Conservation (phyloP, 2,888 invertebrate genomes). For the Diarsia mendica region DNA sequence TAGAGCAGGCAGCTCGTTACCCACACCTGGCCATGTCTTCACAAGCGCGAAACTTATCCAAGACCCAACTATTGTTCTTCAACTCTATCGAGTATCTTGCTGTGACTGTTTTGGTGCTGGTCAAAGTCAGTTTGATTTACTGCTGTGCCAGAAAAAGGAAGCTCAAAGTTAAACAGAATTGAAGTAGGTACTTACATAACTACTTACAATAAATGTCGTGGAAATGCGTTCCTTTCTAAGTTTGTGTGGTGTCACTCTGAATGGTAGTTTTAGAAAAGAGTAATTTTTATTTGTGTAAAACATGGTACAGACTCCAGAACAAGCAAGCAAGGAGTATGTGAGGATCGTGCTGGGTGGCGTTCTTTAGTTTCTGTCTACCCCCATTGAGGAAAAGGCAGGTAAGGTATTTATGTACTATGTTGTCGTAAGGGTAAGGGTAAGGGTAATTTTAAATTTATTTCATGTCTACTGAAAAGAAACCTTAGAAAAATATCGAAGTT, state of each 20-base stretch:
- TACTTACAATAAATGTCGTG: background rate
- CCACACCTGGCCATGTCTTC: constrained; percentile 71
- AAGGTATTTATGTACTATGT: too few relatives aligned
- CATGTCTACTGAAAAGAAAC: background rate
- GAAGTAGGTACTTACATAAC: background rate
- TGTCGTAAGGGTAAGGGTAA: too few relatives aligned
- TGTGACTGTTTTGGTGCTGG: constrained; percentile 21
- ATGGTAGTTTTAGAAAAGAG: background rate
- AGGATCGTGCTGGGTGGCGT: background rate
- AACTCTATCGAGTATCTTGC: constrained; percentile 64
- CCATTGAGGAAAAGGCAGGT: background rate
- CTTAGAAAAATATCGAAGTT: background rate
- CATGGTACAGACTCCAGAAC: too few relatives aligned
- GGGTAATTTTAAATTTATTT: too few relatives aligned
- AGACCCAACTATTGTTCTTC: constrained; percentile 65
- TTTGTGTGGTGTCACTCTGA: background rate
- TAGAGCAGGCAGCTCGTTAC: constrained; percentile 72
- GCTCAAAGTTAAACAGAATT: constrained; percentile 54
- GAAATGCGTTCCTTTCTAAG: background rate
- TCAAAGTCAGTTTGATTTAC: constrained; percentile 10
- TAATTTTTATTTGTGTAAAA: too few relatives aligned
- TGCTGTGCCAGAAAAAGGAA: constrained; percentile 21
- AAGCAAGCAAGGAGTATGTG: background rate
- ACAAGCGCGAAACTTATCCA: constrained; percentile 63
- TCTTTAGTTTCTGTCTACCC: background rate